Conservation (phyloP, 2,888 invertebrate genomes). For the Drosophila eohydei region DNA sequence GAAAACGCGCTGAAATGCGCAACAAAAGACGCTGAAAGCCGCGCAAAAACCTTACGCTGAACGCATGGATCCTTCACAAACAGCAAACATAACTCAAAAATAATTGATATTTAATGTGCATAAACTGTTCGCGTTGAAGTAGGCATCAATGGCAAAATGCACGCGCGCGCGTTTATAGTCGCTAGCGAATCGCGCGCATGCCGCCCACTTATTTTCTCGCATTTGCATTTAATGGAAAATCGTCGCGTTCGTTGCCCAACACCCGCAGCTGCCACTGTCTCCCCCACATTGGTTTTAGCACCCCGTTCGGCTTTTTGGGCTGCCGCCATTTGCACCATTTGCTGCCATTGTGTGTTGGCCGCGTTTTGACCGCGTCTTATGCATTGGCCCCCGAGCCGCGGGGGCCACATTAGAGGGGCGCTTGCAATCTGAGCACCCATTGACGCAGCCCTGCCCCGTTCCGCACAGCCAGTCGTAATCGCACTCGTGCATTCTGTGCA, state of each 20-base stretch:
- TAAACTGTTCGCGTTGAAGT: conserved; percentile 2
- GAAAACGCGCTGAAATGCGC: conserved; percentile 15
- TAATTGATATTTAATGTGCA: conserved; percentile 13
- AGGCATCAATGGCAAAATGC: conserved; percentile 21
- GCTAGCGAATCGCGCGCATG: conserved; percentile 35
- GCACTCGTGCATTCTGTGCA: conserved; percentile 49
- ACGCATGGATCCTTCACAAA: neutral
- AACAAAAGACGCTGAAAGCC: conserved; percentile 27
- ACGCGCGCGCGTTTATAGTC: conserved; percentile 44
- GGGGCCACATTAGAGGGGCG: conserved; percentile 9
- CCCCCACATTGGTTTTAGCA: neutral
- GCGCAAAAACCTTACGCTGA: neutral
- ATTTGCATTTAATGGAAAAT: conserved; percentile 58
- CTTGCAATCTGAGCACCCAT: conserved; percentile 40
- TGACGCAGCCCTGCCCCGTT: conserved; percentile 10
- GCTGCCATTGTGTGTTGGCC: conserved; percentile 56
- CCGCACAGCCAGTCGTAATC: conserved; percentile 36
- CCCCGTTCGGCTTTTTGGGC: conserved; percentile 8
- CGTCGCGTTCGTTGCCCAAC: conserved; percentile 38
- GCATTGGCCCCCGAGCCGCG: neutral
- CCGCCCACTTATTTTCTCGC: conserved; percentile 56
- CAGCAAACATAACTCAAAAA: neutral
- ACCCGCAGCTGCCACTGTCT: neutral
- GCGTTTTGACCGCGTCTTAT: conserved; percentile 43
- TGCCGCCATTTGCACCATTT: conserved; percentile 37